Evolutionary conservation across 2,113 vertebrate species (phyloP).

Genomic region (Coregonus clupeaformis): DNA sequence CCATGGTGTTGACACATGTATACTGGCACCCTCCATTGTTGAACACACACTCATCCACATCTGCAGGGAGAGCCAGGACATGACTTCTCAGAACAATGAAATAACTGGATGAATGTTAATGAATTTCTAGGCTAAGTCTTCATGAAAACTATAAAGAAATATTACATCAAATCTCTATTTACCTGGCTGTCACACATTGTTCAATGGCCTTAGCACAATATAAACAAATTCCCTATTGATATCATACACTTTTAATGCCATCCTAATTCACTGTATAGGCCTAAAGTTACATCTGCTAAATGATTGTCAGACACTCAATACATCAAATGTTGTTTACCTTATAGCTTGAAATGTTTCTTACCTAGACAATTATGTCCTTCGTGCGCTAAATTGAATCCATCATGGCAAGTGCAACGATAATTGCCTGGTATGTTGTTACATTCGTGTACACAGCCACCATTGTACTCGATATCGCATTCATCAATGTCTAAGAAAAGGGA

Average conservation of each 20-base stretch:
- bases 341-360: slow-evolving; percentile 66
- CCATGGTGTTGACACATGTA: slow-evolving; percentile 89
- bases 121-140: neutral
- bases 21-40: slow-evolving; percentile 98
- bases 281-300: too few relatives aligned
- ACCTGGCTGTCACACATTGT: neutral
- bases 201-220: neutral
- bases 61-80: slow-evolving; percentile 65
- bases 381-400: slow-evolving; percentile 93
- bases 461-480: slow-evolving; percentile 91
- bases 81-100: neutral
- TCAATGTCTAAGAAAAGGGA: slow-evolving; percentile 84
- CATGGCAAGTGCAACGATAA: slow-evolving; percentile 94
- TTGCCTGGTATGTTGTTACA: slow-evolving; percentile 97
- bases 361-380: slow-evolving; percentile 98
- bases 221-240: neutral
- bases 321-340: neutral
- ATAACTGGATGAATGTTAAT: neutral
- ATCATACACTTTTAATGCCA: neutral
- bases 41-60: slow-evolving; percentile 89
- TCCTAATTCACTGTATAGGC: too few relatives aligned
- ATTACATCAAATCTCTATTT: neutral
- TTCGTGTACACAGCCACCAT: slow-evolving; percentile 95
- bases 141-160: neutral
- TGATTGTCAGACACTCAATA: too few relatives aligned